These are phyloP conservation scores for Drosophila imparisetae DNA, from an alignment of 2,888 invertebrate species.

Conservation along the genomic window DNA sequence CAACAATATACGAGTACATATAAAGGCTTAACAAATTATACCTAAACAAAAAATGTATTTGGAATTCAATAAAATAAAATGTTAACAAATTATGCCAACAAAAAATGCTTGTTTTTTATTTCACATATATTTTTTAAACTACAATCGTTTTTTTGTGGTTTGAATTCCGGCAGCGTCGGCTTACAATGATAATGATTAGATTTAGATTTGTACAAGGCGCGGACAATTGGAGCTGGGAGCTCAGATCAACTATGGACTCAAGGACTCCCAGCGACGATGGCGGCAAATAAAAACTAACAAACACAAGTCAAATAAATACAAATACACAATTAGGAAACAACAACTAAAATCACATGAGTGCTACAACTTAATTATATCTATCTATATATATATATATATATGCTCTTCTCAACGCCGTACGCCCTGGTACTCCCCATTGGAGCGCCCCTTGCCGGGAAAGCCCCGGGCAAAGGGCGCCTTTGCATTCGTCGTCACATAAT, in stretches of 20 bases:
- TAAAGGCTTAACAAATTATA: conserved; percentile 68
- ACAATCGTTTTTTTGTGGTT: conserved; percentile 11
- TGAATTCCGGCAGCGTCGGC: conserved; percentile 39
- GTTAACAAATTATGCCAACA: conserved; percentile 71
- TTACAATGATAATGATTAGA: conserved; percentile 72
- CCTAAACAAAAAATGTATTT: conserved; percentile 73
- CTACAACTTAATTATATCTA: conserved; percentile 46
- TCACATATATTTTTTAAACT: conserved; percentile 24
- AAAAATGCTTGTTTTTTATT: conserved; percentile 17
- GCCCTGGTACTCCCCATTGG: conserved; percentile 82
- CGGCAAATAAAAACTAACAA: conserved; percentile 57
- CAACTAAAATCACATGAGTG: conserved; percentile 74
- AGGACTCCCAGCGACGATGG: conserved; percentile 52
- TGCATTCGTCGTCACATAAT: conserved; percentile 94
- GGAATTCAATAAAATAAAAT: conserved; percentile 77
- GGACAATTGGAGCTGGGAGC: conserved; percentile 29
- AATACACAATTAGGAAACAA: conserved; percentile 66
- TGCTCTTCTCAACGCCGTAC: conserved; percentile 70
- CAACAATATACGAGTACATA: conserved; percentile 56
- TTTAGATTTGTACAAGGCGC: conserved; percentile 72
- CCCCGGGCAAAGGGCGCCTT: conserved; percentile 94
- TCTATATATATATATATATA: background rate
- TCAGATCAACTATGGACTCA: background rate
- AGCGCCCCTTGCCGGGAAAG: conserved; percentile 88
- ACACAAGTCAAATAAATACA: conserved; percentile 67